Evolutionary conservation across 2,888 invertebrate genomes (phyloP), one percentile per base, ranked within the genome.

Genomic region (Morpho helenor): DNA sequence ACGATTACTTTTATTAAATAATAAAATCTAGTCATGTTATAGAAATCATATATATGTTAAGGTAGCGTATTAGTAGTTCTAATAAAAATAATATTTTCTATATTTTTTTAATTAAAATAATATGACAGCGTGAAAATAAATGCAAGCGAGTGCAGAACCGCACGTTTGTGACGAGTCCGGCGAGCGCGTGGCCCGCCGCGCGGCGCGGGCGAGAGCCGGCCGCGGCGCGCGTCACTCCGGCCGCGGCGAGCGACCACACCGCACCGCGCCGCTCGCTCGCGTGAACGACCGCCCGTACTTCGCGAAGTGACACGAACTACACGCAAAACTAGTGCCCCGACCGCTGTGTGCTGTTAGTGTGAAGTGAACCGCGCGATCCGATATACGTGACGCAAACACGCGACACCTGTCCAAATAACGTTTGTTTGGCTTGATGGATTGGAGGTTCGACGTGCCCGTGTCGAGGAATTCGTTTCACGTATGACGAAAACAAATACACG

Each of bases 181-280:
- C 16, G 22, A 22, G 69, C 76, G 79, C 79, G 73, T 75, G 22
- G 50, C 6, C 9, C 40, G 43, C 54, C 68, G 66, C 73, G 68
- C 66, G 71, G 81, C 80, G 82, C 48, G 22, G n/a, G 42, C 48
- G 54, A 78, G 10, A 10, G 46, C 46, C 75, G 69, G 73, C 70
- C 75, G 71, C 73, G 66, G 75, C 71, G 75, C 85, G 83, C 87
- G 87, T 81, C 88, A 89, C 75, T 87, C 86, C 84, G 84, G 83
- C 87, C 87, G 87, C 84, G 87, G 83, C 87, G 81, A 81, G 87
- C 87, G 80, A 76, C 78, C 75, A 67, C 69, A 70, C 70, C 79
- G 81, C 82, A 79, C 74, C 79, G 74, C 73, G 71, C 70, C 69
- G 68, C 63, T 71, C 62, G 74, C 68, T 65, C 66, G 61, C 70